Base-by-base conservation (phyloP, 2,888 invertebrate species). In the Morpho deidamia region DNA sequence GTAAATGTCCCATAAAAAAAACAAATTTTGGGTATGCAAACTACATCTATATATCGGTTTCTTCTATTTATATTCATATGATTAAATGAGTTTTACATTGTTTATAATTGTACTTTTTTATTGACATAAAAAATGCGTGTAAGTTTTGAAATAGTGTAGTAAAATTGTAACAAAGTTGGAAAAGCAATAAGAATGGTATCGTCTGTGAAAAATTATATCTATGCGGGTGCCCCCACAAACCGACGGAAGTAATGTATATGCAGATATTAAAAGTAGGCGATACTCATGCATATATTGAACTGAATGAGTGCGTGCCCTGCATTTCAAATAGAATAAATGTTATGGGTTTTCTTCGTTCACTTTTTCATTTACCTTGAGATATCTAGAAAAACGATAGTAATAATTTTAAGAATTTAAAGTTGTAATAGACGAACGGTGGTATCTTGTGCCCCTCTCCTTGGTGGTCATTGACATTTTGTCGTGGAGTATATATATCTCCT, bases 221-320 rank as follows among this genome's bases (percentile, higher is more conserved):
- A 86, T 88, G 84, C 87, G 87, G 87, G 87, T 72, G 72, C 87
- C 87, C 85, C 70, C 76, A 84, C 75, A 48, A 59, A 44, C 56
- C 71, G 72, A 66, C 84, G 87, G 87, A 88, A 88, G 84, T 76
- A 70, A 71, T 76, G 70, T 75, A 65, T 70, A 74, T 70, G 74
- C 72, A 76, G 80, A 79, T 79, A 77, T 73, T 69, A 62, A 62
- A 61, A 60, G 60, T 63, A 60, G 63, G 61, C 61, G 68, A 70
- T 68, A 70, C 73, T 73, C 48, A 57, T 55, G 59, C 70, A 74
- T 74, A 74, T 71, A 74, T 71, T 76, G 70, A 71, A 74, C 72
- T 73, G 71, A 70, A 78, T 80, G 71, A 65, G 65, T 69, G 57
- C 76, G 80, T 73, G 77, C 62, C 61, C 60, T 69, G 83, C 72